Evolutionary conservation across 2,888 invertebrate species (phyloP).

Genomic region (Papilio elwesi): DNA sequence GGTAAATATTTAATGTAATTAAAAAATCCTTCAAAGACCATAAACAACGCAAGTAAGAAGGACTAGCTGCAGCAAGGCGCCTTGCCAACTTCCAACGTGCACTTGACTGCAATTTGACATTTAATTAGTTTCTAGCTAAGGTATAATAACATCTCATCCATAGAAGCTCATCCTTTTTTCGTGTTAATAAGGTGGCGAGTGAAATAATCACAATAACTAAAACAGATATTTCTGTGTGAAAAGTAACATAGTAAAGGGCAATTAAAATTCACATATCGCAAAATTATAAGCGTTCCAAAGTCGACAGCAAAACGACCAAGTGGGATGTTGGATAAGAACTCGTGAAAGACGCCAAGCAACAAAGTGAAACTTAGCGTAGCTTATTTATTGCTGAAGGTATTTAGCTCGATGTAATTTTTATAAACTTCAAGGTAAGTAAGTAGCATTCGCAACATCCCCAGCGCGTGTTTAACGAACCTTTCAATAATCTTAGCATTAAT

Average conservation of each 20-base stretch:
- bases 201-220: too few relatives aligned
- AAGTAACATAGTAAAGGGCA: background rate
- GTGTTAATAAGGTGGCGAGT: too few relatives aligned
- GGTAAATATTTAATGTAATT: background rate
- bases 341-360: slow-evolving; percentile 1
- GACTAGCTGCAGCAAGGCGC: slow-evolving; percentile 61
- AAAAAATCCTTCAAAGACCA: background rate
- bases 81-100: slow-evolving; percentile 66
- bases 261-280: background rate
- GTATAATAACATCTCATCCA: slow-evolving; percentile 22
- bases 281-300: background rate
- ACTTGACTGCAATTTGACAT: slow-evolving; percentile 35
- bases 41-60: slow-evolving; percentile 24
- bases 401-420: slow-evolving; percentile 1
- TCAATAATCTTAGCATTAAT: background rate
- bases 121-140: slow-evolving; percentile 22
- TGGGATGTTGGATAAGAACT: background rate
- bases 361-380: slow-evolving; percentile 4
- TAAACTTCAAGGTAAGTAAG: background rate
- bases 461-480: background rate
- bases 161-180: background rate
- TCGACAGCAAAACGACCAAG: background rate
- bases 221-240: background rate
- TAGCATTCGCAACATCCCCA: background rate
- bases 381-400: slow-evolving; percentile 5